Percentiles rank a stretch among this genome's conserved stretches.
phyloP scores from a whole-genome alignment of 1,140 invertebrate species.

The Zaprionus inermis region DNA sequence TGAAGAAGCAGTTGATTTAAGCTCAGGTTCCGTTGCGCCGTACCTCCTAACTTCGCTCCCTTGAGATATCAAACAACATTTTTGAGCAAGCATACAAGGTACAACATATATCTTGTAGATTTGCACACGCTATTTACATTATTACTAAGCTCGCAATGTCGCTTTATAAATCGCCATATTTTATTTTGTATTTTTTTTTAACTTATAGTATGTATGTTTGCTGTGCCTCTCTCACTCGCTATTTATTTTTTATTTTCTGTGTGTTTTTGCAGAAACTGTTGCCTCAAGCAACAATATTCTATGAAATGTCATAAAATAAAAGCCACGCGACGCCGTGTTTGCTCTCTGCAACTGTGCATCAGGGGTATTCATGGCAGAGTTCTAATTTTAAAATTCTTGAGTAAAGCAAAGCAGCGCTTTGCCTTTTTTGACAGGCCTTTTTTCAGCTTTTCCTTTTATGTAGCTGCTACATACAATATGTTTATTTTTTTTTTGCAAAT shows the following conservation, averaged over 20 bases:
- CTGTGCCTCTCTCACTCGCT: background rate
- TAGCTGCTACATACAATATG: no score
- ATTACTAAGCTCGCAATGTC: slow-evolving; percentile 23
- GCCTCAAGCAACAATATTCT: slow-evolving; percentile 42
- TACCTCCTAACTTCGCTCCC: background rate
- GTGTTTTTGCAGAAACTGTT: slow-evolving; percentile 17
- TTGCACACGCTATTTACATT: slow-evolving; percentile 29
- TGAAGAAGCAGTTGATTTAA: slow-evolving; percentile 21
- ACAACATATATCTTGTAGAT: slow-evolving; percentile 35
- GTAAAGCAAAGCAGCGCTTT: background rate
- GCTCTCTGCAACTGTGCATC: slow-evolving; percentile 27
- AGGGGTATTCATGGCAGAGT: background rate
- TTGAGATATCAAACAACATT: slow-evolving; percentile 26
- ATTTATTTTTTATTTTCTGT: slow-evolving; percentile 13
- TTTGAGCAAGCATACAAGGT: slow-evolving; percentile 21
- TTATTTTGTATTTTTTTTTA: slow-evolving; percentile 12
- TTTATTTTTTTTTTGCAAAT: background rate
- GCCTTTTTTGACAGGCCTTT: no score
- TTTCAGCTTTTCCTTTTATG: no score
- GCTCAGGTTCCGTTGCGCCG: background rate
- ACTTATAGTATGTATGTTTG: background rate
- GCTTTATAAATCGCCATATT: slow-evolving; percentile 36
- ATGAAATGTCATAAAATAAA: slow-evolving; percentile 48
- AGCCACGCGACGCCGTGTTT: slow-evolving; percentile 33
- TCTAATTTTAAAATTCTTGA: background rate